These are phyloP conservation scores for Platichthys flesus DNA, from an alignment of 2,113 vertebrate species.

Conservation along the genomic window DNA sequence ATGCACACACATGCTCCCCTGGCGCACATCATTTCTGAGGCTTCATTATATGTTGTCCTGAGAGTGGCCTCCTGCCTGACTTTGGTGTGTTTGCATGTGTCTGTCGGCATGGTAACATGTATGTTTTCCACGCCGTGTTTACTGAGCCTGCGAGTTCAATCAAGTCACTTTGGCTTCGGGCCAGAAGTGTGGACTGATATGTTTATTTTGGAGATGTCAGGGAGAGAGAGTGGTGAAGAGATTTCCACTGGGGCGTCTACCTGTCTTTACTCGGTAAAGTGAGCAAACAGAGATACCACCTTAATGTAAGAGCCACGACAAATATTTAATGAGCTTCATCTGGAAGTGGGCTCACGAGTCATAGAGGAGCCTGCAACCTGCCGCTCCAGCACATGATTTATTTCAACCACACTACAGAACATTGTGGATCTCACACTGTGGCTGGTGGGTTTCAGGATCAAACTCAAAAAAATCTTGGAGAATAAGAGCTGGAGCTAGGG, in stretches of 20 bases:
- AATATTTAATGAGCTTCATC: constrained; percentile 50
- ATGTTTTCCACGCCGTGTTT: constrained; percentile 11
- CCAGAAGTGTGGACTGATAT: constrained; percentile 37
- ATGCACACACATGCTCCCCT: constrained; percentile 49
- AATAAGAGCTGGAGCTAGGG: constrained; percentile 40
- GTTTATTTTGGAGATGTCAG: constrained; percentile 2
- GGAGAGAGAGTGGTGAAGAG: background rate
- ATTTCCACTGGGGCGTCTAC: constrained; percentile 10
- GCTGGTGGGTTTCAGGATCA: constrained; percentile 21
- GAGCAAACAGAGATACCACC: constrained; percentile 19
- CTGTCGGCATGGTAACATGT: constrained; percentile 45
- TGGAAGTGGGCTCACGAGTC: background rate
- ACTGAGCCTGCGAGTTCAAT: constrained; percentile 7
- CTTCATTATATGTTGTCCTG: constrained; percentile 19
- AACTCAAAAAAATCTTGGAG: constrained; percentile 32
- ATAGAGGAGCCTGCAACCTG: background rate
- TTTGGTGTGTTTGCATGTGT: constrained; percentile 32
- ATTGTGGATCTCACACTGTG: constrained; percentile 13
- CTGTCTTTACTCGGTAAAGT: constrained; percentile 31
- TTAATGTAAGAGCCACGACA: background rate
- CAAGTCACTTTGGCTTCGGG: background rate
- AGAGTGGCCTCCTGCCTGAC: constrained; percentile 25
- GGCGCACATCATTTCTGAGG: constrained; percentile 21
- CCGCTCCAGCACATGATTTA: constrained; percentile 24
- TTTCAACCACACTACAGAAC: constrained; percentile 25